phyloP scores from a whole-genome alignment of 2,888 invertebrate species.

The Amiota communis region DNA sequence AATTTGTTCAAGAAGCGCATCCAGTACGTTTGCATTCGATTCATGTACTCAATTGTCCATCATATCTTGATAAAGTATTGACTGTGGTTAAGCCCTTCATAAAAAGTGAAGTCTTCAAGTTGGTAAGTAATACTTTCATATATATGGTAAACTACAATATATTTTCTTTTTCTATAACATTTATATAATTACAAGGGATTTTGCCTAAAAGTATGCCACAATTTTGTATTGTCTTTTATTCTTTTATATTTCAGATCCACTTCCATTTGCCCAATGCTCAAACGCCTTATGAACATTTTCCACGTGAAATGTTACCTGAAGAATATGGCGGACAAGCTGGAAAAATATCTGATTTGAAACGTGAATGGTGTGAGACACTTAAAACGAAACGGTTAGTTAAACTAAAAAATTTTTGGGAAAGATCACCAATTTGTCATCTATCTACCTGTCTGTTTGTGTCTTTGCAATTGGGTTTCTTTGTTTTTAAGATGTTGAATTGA shows the following conservation, averaged over 20 bases:
- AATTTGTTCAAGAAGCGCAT: slow-evolving; percentile 83
- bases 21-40: slow-evolving; percentile 80
- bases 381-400: slow-evolving; percentile 76
- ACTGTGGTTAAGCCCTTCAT: slow-evolving; percentile 79
- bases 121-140: slow-evolving; percentile 73
- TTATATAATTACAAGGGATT: no score
- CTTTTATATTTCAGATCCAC: slow-evolving; percentile 75
- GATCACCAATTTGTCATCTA: not conserved
- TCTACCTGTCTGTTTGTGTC: not conserved
- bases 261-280: slow-evolving; percentile 81
- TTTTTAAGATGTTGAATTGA: no score
- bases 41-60: slow-evolving; percentile 79
- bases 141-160: no score
- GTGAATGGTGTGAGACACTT: slow-evolving; percentile 77
- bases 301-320: slow-evolving; percentile 78
- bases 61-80: slow-evolving; percentile 79
- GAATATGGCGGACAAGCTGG: slow-evolving; percentile 82
- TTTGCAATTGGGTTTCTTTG: not conserved
- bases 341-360: slow-evolving; percentile 77
- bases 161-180: no score
- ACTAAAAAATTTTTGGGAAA: no score
- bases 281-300: slow-evolving; percentile 78
- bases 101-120: slow-evolving; percentile 78
- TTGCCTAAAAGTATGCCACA: slow-evolving; percentile 13
- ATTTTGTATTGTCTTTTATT: not conserved